Base-by-base conservation (phyloP, 1,140 invertebrate species). In the Brachionus paranguensis region DNA sequence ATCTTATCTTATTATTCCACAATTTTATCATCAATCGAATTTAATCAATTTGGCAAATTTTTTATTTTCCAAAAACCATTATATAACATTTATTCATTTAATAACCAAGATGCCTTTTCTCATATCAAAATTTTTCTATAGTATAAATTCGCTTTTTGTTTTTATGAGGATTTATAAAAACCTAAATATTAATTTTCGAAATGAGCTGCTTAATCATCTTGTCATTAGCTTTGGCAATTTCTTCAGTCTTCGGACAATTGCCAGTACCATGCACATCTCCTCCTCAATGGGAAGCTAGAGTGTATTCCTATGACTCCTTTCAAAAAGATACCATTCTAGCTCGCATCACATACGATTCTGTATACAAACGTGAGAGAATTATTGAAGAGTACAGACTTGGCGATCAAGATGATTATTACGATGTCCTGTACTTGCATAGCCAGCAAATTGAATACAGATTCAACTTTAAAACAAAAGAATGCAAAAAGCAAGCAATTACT, bases 371-470 rank as follows among this genome's bases (percentile, higher is more conserved):
- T 50, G 84, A 86, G 50, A 74, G 86, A 10, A 85, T 86, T 76
- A 84, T 86, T 72, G 86, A 86, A 55, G 85, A 87, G 84, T 14
- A 85, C 14, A 85, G 86, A 29, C 74, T 86, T 20, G 76, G 72
- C 11, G 72, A 84, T 24, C 41, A 84, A 14, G 33, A 78, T 14
- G 84, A 87, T 12, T 87, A 85, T 78, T 88, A 86, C 60, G 88
- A 88, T 83, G 84, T 85, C 6, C 78, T 88, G 0, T 87, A 86
- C 76, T 86, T 88, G 17, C 87, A 87, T 64, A 87, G 87, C 65
- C 76, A 88, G 86, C 85, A 86, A 50, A 85, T 85, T 27, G 87
- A 87, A 72, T 88, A 88, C 86, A 85, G 85, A 24, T 64, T 86
- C 6, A 87, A 88, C 84, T 84, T 88, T 20, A 86, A 83, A 84